Percentiles rank a stretch among this genome's conserved stretches.
Evolutionary conservation across 2,113 vertebrate species (phyloP).

Genomic region (Rhinopomastus cyanomelas): DNA sequence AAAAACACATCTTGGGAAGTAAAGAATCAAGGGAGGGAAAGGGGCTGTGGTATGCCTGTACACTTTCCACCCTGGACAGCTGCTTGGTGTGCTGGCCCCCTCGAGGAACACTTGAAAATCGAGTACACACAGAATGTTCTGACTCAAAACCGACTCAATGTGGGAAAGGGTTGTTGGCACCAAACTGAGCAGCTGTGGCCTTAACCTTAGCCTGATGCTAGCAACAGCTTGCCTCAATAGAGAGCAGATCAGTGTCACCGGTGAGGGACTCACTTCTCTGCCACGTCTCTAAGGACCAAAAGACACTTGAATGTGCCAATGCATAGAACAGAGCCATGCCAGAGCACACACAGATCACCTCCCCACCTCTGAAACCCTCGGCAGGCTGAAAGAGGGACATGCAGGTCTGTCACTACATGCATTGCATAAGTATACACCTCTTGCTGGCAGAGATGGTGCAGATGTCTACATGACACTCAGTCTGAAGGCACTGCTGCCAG

Average conservation of each 20-base stretch:
- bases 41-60: background rate
- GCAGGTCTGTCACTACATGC: fast-evolving
- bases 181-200: background rate
- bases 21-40: background rate
- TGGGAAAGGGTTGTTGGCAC: background rate
- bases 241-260: background rate
- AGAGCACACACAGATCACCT: background rate
- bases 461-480: background rate
- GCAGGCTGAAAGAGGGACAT: background rate
- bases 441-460: fast-evolving
- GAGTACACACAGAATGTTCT: background rate
- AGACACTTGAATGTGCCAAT: background rate
- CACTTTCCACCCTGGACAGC: background rate
- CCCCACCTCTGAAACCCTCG: background rate
- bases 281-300: background rate
- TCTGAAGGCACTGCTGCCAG: fast-evolving
- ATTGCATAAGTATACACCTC: fast-evolving
- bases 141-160: fast-evolving
- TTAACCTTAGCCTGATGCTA: background rate
- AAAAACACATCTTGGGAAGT: background rate
- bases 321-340: background rate
- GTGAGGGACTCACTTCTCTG: background rate
- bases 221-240: background rate
- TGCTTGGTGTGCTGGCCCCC: background rate
- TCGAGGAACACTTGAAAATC: background rate